These are phyloP conservation scores for Oreocharis arfaki DNA, from an alignment of 2,113 vertebrate genomes.

Conservation along the genomic window DNA sequence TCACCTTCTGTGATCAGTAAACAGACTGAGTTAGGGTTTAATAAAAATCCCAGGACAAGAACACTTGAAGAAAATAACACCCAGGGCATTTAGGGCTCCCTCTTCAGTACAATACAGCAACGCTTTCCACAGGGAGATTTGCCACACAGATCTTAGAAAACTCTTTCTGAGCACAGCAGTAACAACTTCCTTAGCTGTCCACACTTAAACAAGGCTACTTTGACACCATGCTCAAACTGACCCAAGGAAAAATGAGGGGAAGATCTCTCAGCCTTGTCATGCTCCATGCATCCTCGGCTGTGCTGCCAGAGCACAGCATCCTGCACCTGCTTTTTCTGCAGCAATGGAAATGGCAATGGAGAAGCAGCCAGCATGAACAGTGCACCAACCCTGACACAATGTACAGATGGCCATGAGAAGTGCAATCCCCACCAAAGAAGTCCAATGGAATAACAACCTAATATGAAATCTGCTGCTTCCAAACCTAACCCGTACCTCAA, in stretches of 20 bases:
- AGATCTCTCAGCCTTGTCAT: background rate
- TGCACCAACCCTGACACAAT: background rate
- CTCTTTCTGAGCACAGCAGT: background rate
- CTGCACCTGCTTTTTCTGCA: background rate
- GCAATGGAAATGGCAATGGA: background rate
- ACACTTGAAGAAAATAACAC: background rate
- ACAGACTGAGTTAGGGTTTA: background rate
- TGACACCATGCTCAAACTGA: background rate
- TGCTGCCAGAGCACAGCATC: rapidly evolving
- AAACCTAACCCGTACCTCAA: background rate
- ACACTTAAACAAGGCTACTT: background rate
- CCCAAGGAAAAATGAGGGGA: background rate
- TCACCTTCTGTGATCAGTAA: background rate
- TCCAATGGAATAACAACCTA: background rate
- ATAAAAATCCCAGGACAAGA: background rate
- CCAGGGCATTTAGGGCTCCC: background rate
- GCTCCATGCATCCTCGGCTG: background rate
- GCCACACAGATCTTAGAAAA: background rate
- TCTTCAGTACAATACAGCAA: background rate
- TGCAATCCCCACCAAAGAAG: background rate
- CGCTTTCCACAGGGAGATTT: background rate
- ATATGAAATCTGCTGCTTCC: background rate
- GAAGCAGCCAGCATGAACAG: background rate
- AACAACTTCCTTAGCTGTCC: background rate
- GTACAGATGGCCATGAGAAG: background rate